Evolutionary conservation across 92 coral and sea anemone genomes (phyloP).

Genomic region (Scolanthus callimorphus): DNA sequence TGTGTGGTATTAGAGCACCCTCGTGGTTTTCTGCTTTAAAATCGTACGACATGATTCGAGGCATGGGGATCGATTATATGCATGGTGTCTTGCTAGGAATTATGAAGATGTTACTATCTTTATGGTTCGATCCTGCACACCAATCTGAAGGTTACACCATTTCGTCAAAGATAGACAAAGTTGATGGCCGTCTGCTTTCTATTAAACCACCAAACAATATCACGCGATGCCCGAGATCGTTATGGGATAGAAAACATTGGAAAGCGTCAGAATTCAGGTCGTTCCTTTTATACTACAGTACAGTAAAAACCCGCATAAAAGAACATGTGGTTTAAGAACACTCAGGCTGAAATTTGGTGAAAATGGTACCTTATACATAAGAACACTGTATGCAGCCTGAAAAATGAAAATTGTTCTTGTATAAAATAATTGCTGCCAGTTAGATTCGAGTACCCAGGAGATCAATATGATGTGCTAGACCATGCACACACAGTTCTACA

Average conservation of each 20-base stretch:
- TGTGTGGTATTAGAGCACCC: too few relatives aligned
- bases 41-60: constrained; percentile 43
- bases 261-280: constrained; percentile 70
- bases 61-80: constrained; percentile 61
- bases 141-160: constrained; percentile 36
- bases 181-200: constrained; percentile 18
- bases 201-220: constrained; percentile 50
- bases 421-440: too few relatives aligned
- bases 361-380: too few relatives aligned
- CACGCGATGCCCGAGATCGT: constrained; percentile 59
- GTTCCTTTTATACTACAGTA: constrained; percentile 50
- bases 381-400: too few relatives aligned
- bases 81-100: constrained; percentile 52
- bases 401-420: too few relatives aligned
- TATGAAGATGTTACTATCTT: constrained; percentile 39
- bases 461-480: too few relatives aligned
- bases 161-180: constrained; percentile 10
- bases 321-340: too few relatives aligned
- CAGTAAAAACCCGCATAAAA: too few relatives aligned
- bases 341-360: too few relatives aligned
- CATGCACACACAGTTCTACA: too few relatives aligned
- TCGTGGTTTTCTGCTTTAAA: constrained; percentile 39
- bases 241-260: constrained; percentile 38
- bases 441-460: too few relatives aligned
- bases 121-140: constrained; percentile 36